Evolutionary conservation across 2,888 invertebrate species (phyloP).

Genomic region (Tryphoninae sp.): DNA sequence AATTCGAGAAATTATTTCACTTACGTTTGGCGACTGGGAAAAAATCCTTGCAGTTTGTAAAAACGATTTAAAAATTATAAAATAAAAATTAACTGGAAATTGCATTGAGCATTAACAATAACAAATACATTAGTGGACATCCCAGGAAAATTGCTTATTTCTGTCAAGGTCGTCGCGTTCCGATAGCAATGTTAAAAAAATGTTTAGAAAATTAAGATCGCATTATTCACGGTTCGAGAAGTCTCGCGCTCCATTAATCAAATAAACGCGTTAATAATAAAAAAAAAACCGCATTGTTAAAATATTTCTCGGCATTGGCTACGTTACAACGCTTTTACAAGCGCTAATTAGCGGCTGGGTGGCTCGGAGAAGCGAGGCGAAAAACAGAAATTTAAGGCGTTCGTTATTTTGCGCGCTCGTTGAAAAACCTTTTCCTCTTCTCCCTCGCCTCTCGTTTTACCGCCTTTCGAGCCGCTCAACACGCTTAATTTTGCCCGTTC

Average conservation of each 20-base stretch:
- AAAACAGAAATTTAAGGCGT: constrained; percentile 55
- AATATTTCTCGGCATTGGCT: constrained; percentile 17
- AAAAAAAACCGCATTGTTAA: constrained; percentile 21
- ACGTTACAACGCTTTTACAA: constrained; percentile 32
- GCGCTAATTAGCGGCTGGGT: constrained; percentile 48
- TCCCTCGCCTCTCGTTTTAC: not conserved
- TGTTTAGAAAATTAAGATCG: not conserved
- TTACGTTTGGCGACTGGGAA: too few relatives aligned
- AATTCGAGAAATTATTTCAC: too few relatives aligned
- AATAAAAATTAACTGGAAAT: too few relatives aligned
- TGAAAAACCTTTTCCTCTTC: constrained; percentile 9
- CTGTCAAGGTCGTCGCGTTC: too few relatives aligned
- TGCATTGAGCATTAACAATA: too few relatives aligned
- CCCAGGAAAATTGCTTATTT: too few relatives aligned
- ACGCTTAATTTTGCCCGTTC: constrained; percentile 45
- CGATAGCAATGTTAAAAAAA: not conserved
- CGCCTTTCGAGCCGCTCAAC: constrained; percentile 7
- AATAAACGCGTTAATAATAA: not conserved
- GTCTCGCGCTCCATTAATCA: not conserved
- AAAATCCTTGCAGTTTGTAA: too few relatives aligned
- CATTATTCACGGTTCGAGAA: not conserved
- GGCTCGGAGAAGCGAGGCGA: constrained; percentile 3
- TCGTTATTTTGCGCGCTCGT: constrained; percentile 44
- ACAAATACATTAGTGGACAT: too few relatives aligned
- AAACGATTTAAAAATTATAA: too few relatives aligned